Evolutionary conservation across 2,797 vertebrate species (phyloP), one percentile per base, ranked within the genome.

Genomic region (Pelodytes ibericus): DNA sequence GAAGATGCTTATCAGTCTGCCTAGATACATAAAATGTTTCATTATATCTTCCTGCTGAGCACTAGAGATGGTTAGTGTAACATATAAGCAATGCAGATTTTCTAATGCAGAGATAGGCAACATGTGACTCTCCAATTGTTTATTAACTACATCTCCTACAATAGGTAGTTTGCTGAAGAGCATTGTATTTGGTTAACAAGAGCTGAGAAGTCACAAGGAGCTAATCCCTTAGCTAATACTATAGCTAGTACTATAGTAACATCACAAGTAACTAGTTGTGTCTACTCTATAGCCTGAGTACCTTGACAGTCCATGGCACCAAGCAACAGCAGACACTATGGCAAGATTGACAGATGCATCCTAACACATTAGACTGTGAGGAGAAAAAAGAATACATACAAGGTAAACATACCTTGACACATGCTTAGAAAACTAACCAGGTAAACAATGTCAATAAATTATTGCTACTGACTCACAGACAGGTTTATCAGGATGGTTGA

Each of bases 291-390:
- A 80, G 82, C 65, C 77, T 81, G 70, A 81, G 70, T 93, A 95
- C 94, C 93, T 94, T 93, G 80, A 90, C 88, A 58, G 82, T 94
- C 92, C 90, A 88, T 72, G 89, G 82, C 84, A 89, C 90, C 86
- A 93, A 92, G 89, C 89, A 91, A 92, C 92, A 93, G 92, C 91
- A 95, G 86, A 89, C 83, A 80, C 88, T 93, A 87, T 94, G 73
- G 83, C 92, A 96, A 88, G 90, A 93, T 75, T 85, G 81, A 87
- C 89, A 89, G 83, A 95, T 74, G 83, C 85, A 90, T 85, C 89
- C 86, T 88, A 92, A 83, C 72, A 94, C 75, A 83, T 86, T 92
- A 90, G 87, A 91, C 85, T 77, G 91, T 91, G 91, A 76, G 81
- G 84, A 89, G 85, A 89, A 77, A 85, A 87, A 75, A 85, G 83